Base-by-base conservation (phyloP, 2,113 vertebrate species). In the Rafetus swinhoei region DNA sequence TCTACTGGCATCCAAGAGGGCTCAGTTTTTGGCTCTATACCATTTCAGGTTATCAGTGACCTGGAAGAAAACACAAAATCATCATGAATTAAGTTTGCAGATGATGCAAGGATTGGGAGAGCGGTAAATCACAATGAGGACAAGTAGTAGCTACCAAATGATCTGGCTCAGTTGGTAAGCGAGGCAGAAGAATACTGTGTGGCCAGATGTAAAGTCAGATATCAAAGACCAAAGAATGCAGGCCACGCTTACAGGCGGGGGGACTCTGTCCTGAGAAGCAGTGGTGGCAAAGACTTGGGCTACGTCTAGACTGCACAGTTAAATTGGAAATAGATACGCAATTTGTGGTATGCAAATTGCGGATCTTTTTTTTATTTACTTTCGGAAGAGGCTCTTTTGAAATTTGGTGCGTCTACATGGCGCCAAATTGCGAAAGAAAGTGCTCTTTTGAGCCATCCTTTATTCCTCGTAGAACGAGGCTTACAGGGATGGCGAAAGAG, bases 1-100 rank as follows among this genome's bases (percentile, higher is more conserved):
- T 87, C 24, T 39, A 18, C 9, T 82, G 59, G 81, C 84, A 69
- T 1, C 0, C 95, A 45, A 29, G 8, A 69, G 29, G 2, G 8
- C 16, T 85, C 7, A 54, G 29, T 62, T 72, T 52, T 84, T 87
- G 82, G 82, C 72, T 0, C 21, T 82, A 14, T 65, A 25, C n/a
- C 53, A 11, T 55, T 87, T 39, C 84, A 79, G 29, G 81, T 39
- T 85, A 82, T 69, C 27, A 88, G 12, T 91, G 79, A 92, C 88
- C 53, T 77, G 16, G 6, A 93, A 81, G 80, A 88, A 82, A 69
- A 27, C 14, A 89, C 92, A 88, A 95, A 95, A 53, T 88, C 9
- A 29, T 92, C 72, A 93, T 80, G 80, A 27, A 50, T 80, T 25
- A 54, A 24, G 11, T 82, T 14, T 80, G 50, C 55, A 62, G 27